A percentile compares a stretch with the other conserved stretches of the same genome.
phyloP scores from a whole-genome alignment of 2,113 vertebrate species.

The Vombatus ursinus region DNA sequence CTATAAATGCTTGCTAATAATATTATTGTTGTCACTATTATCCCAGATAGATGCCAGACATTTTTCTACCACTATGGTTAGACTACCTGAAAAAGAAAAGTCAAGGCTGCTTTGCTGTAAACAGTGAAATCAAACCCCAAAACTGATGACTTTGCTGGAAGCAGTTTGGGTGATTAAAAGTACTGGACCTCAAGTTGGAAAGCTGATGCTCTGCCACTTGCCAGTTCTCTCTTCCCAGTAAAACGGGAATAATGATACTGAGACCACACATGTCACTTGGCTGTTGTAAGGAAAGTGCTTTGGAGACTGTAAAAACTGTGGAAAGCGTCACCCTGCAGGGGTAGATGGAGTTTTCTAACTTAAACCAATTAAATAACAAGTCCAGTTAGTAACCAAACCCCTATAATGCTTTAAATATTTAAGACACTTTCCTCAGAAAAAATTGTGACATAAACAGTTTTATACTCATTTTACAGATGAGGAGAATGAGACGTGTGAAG shows the following conservation, averaged over 20 bases:
- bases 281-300: neutral
- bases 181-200: too few species aligned
- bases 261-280: neutral
- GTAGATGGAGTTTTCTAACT: neutral
- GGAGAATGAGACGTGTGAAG: neutral
- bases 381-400: too few species aligned
- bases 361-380: neutral
- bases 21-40: too few species aligned
- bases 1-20: neutral
- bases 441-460: neutral
- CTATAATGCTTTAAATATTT: too few species aligned
- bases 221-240: neutral
- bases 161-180: neutral
- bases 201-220: neutral
- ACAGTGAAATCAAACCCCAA: neutral
- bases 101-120: neutral
- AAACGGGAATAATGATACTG: neutral
- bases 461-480: neutral
- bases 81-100: neutral
- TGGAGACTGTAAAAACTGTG: neutral
- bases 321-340: neutral
- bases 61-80: neutral
- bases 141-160: neutral
- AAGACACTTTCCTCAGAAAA: neutral
- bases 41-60: neutral